Evolutionary conservation across 2,888 invertebrate genomes (phyloP).

Genomic region (Stenotaenia linearis): DNA sequence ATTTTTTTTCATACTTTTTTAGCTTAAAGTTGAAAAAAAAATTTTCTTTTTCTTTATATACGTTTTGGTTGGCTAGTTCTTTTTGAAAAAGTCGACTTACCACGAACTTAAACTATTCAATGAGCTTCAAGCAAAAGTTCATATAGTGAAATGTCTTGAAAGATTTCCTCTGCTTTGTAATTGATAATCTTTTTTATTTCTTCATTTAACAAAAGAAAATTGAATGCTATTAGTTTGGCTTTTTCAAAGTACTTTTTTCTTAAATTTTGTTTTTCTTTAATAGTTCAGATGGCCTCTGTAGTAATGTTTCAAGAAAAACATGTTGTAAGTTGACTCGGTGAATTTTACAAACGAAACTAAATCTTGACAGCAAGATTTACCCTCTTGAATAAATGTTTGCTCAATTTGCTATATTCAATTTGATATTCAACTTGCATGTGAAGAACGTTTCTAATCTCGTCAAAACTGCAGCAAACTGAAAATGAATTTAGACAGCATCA

Average conservation of each 20-base stretch:
- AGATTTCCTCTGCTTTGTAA: not conserved
- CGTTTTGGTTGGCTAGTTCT: not conserved
- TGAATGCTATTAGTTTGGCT: not conserved
- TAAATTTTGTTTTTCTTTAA: not conserved
- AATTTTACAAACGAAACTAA: not conserved
- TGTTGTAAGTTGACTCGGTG: too few species aligned
- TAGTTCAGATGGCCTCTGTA: not conserved
- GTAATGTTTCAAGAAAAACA: not conserved
- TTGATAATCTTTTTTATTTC: not conserved
- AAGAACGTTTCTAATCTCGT: not conserved
- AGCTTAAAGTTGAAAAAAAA: not conserved
- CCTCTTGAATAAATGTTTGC: not conserved
- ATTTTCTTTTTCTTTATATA: not conserved
- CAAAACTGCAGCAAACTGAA: not conserved
- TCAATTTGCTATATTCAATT: too few species aligned
- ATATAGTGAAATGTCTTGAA: too few species aligned
- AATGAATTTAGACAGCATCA: slow-evolving; percentile 15
- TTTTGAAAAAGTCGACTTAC: not conserved
- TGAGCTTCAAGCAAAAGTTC: not conserved
- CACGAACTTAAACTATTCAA: not conserved
- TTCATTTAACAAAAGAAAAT: not conserved
- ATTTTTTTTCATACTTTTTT: not conserved
- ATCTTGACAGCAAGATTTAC: not conserved
- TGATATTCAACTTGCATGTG: not conserved
- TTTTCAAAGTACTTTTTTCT: not conserved